Conservation (phyloP, 2,113 vertebrate genomes). For the Alectura lathami region DNA sequence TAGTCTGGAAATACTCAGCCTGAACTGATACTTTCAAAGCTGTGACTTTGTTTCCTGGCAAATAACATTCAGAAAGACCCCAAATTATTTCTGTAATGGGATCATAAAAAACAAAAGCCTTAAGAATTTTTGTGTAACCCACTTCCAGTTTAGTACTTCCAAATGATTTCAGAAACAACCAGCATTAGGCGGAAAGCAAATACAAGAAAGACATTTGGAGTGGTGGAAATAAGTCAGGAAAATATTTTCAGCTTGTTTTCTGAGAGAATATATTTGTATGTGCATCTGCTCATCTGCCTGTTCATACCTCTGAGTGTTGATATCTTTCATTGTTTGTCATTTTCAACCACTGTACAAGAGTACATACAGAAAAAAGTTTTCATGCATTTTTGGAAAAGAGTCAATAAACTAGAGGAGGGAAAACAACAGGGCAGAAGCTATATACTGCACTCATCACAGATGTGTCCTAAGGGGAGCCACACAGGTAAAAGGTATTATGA, state of each 20-base stretch:
- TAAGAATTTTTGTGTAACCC: neutral
- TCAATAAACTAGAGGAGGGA: neutral
- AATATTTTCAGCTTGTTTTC: neutral
- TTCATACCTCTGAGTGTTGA: neutral
- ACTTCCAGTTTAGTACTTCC: neutral
- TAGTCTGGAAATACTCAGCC: neutral
- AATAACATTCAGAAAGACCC: neutral
- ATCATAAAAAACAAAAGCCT: neutral
- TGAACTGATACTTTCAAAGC: neutral
- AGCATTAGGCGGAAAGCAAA: neutral
- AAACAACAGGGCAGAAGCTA: neutral
- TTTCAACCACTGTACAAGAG: neutral
- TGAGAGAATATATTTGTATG: neutral
- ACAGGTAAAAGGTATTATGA: neutral
- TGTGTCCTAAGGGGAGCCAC: neutral
- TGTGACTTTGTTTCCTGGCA: neutral
- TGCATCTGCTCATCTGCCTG: neutral
- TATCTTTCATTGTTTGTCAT: neutral
- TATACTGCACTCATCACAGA: neutral
- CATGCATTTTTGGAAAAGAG: neutral
- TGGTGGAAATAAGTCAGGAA: neutral
- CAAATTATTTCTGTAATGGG: neutral
- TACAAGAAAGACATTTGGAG: neutral
- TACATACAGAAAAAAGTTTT: neutral
- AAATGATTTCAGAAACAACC: neutral